Base-by-base conservation (phyloP, 2,888 invertebrate genomes). In the Tinea pellionella region DNA sequence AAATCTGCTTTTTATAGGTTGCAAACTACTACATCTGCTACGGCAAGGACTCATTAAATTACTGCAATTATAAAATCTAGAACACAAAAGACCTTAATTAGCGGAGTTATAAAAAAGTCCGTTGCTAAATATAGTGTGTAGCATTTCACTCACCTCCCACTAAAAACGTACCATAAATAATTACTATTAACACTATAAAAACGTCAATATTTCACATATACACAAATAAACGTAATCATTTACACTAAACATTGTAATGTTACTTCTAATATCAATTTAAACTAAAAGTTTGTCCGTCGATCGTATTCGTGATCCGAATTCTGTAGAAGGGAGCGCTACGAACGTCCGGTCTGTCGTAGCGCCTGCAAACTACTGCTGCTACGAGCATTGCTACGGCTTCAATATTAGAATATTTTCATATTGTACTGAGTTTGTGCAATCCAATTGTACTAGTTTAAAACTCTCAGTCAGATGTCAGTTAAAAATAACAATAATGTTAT, bases 171-270 rank as follows among this genome's bases (percentile, higher is more conserved):
- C 73, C 77, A 74, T 76, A 63, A 78, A 72, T 79, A 77, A 77
- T 78, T 78, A 74, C 72, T 72, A 70, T 70, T 66, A 74, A 70
- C 78, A 78, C 76, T 74, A 71, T 72, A 72, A 73, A 78, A 69
- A 71, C 24, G 24, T 24, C 24, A 24, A 3, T 3, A 24, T 24
- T 24, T 24, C 24, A 13, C 47, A 2, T 18, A 16, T 47, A 13
- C 6, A 15, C 72, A 77, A 74, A 16, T 16, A 4, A 16, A 47
- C 47, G 6, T 12, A 53, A 11, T 24, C 11, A 12, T 9, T 53
- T 16, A 24, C 18, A 18, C 11, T 7, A 53, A 16, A 59, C 59
- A 56, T 55, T 55, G 47, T 60, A 60, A 37, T 32, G 59, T 60
- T 58, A 60, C n/a, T n/a, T n/a, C n/a, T n/a, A 59, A 62, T 30